Base-by-base conservation (phyloP, 2,888 invertebrate species). In the Lycocerus yunnanus region DNA sequence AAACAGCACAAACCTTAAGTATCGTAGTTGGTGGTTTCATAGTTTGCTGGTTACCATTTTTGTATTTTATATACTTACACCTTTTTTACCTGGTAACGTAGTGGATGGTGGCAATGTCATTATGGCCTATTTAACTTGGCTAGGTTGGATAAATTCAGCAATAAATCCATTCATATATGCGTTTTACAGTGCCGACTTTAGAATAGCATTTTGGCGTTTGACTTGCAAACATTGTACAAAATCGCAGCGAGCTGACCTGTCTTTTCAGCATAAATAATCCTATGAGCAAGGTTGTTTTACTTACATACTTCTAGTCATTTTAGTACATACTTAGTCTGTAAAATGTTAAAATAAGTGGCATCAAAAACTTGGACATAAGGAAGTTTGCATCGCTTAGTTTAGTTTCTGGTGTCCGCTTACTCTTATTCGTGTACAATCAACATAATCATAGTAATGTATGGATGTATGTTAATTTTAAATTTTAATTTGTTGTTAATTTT, bases 161-260 rank as follows among this genome's bases (percentile, higher is more conserved):
- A 95, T 96, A 78, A 96, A 96, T 87, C 96, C 96, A 0, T 95
- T 96, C 84, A 96, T 96, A 82, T 96, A 96, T 83, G 95, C 96
- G 15, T 96, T 96, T 84, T 96, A 95, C 87, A 95, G 95, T 76
- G 93, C 93, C 0, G 96, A 96, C 85, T 96, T 96, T 84, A 91
- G 95, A 83, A 90, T 94, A 80, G 95, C 96, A 0, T 95, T 96
- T 83, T 95, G 95, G 95, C 89, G 95, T 77, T 87, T 96, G 43
- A 96, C 96, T 0, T 90, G 93, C 70, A 91, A 89, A 76, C 92
- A 92, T 83, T 93, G 92, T 85, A 89, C 90, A 78, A 89, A 87
- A 76, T 85, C 84, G 72, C 82, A 86, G 73, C 82, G 84, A 71
- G 74, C 78, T 16, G 83, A 84, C 74, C 80, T 84, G 73, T 84